A percentile compares a stretch with the other conserved stretches of the same genome.
Evolutionary conservation across 2,888 invertebrate species (phyloP).

Genomic region (Gortyna flavago): DNA sequence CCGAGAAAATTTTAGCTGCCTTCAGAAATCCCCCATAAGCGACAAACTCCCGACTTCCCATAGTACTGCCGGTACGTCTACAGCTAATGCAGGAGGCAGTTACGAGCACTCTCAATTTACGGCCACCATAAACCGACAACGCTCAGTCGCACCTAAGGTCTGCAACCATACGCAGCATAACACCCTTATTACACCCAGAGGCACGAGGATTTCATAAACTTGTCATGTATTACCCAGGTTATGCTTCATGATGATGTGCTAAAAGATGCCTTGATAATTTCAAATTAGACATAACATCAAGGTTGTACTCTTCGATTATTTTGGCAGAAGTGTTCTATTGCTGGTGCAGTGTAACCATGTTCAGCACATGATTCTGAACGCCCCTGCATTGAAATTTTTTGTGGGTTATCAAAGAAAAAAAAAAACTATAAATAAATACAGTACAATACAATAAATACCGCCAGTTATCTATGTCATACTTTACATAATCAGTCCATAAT

Average conservation of each 20-base stretch:
- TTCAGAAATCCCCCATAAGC: background rate
- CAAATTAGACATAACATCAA: background rate
- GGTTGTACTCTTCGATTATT: background rate
- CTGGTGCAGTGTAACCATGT: background rate
- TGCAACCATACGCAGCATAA: constrained; percentile 56
- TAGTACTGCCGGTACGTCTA: constrained; percentile 65
- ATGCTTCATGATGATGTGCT: constrained; percentile 12
- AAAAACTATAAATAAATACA: too few species aligned
- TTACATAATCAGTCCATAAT: too few species aligned
- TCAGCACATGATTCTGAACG: too few species aligned
- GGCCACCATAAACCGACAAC: constrained; percentile 77
- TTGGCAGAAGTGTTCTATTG: background rate
- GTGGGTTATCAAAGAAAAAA: too few species aligned
- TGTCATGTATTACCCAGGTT: constrained; percentile 41
- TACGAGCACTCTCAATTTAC: constrained; percentile 86
- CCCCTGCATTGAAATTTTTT: too few species aligned
- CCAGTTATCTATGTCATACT: too few species aligned
- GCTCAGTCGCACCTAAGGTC: constrained; percentile 76
- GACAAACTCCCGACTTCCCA: constrained; percentile 21
- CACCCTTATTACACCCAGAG: constrained; percentile 36
- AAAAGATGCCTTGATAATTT: background rate
- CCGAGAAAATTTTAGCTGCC: too few species aligned
- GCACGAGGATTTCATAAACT: constrained; percentile 54
- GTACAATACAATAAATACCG: too few species aligned
- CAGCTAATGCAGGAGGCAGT: constrained; percentile 79